Evolutionary conservation across 2,113 vertebrate species (phyloP), one percentile per base, ranked within the genome.

Genomic region (Prunella himalayana): DNA sequence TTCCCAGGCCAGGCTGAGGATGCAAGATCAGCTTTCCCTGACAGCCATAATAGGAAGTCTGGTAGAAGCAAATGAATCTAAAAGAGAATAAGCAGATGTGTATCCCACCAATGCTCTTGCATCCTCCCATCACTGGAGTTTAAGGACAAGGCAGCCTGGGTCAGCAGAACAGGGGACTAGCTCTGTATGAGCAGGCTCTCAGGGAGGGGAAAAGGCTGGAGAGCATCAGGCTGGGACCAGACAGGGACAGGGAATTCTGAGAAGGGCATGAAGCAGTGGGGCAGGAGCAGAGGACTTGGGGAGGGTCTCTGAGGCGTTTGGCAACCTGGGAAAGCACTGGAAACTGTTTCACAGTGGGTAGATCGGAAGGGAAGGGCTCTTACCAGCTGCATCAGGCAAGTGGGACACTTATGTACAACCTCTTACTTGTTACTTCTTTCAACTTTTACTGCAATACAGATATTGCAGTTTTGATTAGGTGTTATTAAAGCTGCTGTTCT

Each of bases 171-270:
- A 2, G 4, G 7, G 15, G 22, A 22, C 24, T 76, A 7, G 18
- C 30, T 79, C 35, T 7, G 7, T 2, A 1, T 5, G 18, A 63
- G 14, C 30, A 35, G 19, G 13, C 33, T 64, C 39, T 60, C 3
- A 20, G 21, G 22, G 66, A 65, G 24, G 30, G 25, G 31, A 69
- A n/a, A 56, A 72, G 22, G 37, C 33, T 79, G 49, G 15, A 76
- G 30, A 77, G 22, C 30, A 19, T 35, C 0, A 0, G 7, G 1
- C 1, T 73, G 50, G 54, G 45, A 12, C 22, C 10, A 22, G 25
- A 21, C 0, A 1, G 54, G 41, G 19, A 21, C 41, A 8, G 4
- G 41, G 24, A 44, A 44, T 23, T 24, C 37, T 72, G 53, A 54
- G 45, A 24, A 35, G 35, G 11, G 19, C 12, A 20, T 66, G 45